Evolutionary conservation across 2,797 vertebrate genomes (phyloP).

Genomic region (Nannoperca australis): DNA sequence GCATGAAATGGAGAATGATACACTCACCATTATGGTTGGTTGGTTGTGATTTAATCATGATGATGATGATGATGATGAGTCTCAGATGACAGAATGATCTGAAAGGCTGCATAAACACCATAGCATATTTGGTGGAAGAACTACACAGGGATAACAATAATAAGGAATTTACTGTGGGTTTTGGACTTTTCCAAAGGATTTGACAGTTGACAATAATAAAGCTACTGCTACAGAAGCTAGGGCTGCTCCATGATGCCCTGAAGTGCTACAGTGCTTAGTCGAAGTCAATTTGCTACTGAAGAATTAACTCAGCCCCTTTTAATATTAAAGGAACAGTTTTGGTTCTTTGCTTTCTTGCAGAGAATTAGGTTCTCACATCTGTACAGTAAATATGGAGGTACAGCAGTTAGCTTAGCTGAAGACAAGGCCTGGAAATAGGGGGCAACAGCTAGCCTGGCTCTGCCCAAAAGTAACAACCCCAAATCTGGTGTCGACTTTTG

Average conservation of each 20-base stretch:
- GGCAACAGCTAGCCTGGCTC: too few species aligned
- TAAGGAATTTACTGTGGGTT: neutral
- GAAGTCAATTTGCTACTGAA: neutral
- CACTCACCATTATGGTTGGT: neutral
- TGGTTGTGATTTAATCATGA: slow-evolving; percentile 27
- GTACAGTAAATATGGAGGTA: neutral
- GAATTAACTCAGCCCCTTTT: neutral
- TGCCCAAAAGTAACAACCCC: too few species aligned
- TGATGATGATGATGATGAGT: slow-evolving; percentile 6
- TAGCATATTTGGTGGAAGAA: neutral
- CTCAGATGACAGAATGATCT: slow-evolving; percentile 23
- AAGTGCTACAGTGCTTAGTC: neutral
- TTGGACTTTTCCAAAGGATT: neutral
- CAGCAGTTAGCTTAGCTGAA: neutral
- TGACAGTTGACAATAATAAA: neutral
- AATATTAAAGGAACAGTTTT: neutral
- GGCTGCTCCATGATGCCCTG: neutral
- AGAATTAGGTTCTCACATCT: neutral
- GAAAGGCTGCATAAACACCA: neutral
- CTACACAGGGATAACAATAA: neutral
- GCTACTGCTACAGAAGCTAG: neutral
- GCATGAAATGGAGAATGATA: slow-evolving; percentile 33
- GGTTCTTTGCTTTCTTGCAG: neutral
- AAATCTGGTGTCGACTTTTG: neutral
- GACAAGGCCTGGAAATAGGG: too few species aligned